Evolutionary conservation across 2,888 invertebrate species (phyloP), one percentile per base, ranked within the genome.

Genomic region (Temnothorax ravouxi): DNA sequence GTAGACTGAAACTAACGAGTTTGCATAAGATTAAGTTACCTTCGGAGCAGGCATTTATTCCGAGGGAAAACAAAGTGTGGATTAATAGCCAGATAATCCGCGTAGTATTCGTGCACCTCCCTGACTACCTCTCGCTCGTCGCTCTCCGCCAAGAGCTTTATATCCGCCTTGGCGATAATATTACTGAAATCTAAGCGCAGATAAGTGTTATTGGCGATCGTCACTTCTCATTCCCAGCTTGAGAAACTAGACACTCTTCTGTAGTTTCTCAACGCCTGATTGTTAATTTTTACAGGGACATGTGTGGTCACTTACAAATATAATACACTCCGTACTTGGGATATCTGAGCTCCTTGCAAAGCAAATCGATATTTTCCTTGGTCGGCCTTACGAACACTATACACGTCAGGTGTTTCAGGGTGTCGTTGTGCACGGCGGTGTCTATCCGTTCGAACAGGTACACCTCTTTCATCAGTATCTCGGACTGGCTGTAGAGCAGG

Each of bases 251-350:
- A 66, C 9, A 41, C 25, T 29, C 38, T 29, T 34, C 13, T 50
- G 25, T 25, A 47, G 2, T 18, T 56, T n/a, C 18, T 47, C 2
- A 74, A 15, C 18, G 8, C 4, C 41, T 0, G 9, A n/a, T 67
- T 50, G 52, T 15, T 59, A 62, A 75, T 44, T 44, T 44, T 25
- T 56, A 4, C 38, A 56, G 6, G 21, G 18, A 59, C 44, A 25
- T 52, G 34, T 25, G 34, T 25, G 2, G 85, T 52, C 85, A 96
- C 97, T 97, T 96, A 98, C 98, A 99, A 92, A 99, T 97, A 95
- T 98, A 99, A 95, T 99, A 99, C 18, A 98, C 97, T 66, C 99
- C 99, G 95, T 99, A 99, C 95, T 98, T 98, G 2, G 99, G 99
- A 91, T 97, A 97, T 88, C 97, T 96, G 56, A 99, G 95, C 95